Conservation (phyloP, 2,113 vertebrate species). For the Myrmecobius fasciatus region DNA sequence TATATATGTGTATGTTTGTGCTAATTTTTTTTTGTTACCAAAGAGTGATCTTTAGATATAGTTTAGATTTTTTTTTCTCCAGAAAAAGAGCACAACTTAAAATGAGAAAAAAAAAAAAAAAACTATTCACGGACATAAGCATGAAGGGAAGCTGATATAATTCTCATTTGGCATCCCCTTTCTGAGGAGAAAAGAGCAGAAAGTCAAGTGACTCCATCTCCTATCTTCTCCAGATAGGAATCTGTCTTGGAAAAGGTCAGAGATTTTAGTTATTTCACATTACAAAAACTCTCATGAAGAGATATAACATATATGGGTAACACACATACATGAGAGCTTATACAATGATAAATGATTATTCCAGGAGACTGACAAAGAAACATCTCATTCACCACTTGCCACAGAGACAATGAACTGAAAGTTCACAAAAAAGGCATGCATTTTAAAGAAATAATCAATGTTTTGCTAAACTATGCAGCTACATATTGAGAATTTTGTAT, state of each 20-base stretch:
- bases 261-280: background rate
- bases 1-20: background rate
- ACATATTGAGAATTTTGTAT: background rate
- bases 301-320: background rate
- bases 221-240: background rate
- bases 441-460: background rate
- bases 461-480: background rate
- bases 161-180: background rate
- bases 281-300: background rate
- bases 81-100: background rate
- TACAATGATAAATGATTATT: background rate
- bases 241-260: background rate
- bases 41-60: background rate
- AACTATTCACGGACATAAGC: background rate
- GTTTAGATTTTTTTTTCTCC: background rate
- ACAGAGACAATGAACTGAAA: background rate
- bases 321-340: background rate
- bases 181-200: background rate
- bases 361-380: background rate
- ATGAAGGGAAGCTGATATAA: background rate
- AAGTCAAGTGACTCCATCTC: background rate
- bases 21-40: background rate
- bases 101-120: background rate
- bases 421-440: background rate
- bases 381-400: background rate